Base-by-base conservation (phyloP, 2,113 vertebrate species). In the Casuarius casuarius region DNA sequence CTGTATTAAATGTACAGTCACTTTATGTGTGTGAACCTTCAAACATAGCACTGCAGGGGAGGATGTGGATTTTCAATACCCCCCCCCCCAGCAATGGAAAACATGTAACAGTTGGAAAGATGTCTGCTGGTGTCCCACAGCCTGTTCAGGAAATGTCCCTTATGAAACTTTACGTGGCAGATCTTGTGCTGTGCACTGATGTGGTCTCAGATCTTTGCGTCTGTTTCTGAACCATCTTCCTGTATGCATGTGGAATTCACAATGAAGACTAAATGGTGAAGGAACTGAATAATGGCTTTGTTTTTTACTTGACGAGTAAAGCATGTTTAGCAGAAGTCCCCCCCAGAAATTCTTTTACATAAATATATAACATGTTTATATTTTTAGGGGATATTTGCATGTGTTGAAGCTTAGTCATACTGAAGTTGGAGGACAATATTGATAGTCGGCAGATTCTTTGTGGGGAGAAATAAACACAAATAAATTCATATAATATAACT, bases 21-120 rank as follows among this genome's bases (percentile, higher is more conserved):
- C 19, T 74, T 90, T 71, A 35, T 75, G 22, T 51, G 22, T 51
- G 26, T 75, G 68, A 59, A 17, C 52, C 42, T 91, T 87, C 42
- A 71, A 80, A 65, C 61, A 38, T 42, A 6, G 31, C 65, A 42
- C 35, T 81, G 6, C 56, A 46, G 81, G 28, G 51, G 67, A 79
- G 23, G 12, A 12, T 81, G 49, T 72, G 48, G n/a, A 77, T 95
- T 87, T 80, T 92, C 40, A 22, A 38, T 84, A 87, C 66, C 68
- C 1, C 8, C 28, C 54, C 15, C 5, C 48, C 31, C 82, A 71
- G 56, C 38, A 48, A 23, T 89, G 44, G 62, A 84, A 92, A 92
- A 61, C 8, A 68, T 26, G 40, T 1, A 49, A 11, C 21, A 63
- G 31, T 46, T 87, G 3, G 49, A 78, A 92, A 31, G 31, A 46